phyloP scores from a whole-genome alignment of 2,113 vertebrate species.

The Opisthocomus hoazin region DNA sequence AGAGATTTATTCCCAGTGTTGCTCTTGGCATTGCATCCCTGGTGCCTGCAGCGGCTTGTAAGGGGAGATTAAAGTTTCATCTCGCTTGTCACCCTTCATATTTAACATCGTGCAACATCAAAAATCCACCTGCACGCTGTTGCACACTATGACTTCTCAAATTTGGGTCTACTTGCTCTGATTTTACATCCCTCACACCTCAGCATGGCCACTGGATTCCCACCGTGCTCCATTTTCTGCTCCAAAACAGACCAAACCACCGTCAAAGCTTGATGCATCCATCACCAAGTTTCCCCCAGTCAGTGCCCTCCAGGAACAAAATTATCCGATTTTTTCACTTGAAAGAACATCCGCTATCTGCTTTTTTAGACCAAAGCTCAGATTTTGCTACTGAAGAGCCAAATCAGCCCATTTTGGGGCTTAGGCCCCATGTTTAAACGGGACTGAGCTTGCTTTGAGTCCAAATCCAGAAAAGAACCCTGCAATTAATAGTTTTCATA shows the following conservation, averaged over 20 bases:
- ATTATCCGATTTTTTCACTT: fast-evolving
- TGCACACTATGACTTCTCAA: fast-evolving
- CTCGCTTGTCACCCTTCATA: background rate
- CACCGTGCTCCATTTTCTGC: fast-evolving
- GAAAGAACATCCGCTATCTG: background rate
- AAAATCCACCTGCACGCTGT: background rate
- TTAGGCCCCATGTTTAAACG: fast-evolving
- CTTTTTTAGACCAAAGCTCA: background rate
- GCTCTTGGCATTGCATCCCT: background rate
- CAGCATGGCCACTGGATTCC: fast-evolving
- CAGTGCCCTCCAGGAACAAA: fast-evolving
- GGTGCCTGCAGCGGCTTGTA: background rate
- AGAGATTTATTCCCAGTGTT: background rate
- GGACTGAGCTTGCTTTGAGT: background rate
- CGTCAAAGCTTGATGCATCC: fast-evolving
- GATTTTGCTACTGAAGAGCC: background rate
- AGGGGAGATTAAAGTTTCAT: background rate
- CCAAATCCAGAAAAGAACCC: background rate
- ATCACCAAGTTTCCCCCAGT: background rate
- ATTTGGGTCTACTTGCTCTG: background rate
- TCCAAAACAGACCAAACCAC: background rate
- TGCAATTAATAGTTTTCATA: background rate
- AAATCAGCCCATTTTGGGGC: background rate
- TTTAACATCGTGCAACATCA: background rate
- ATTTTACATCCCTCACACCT: background rate